A percentile compares a stretch with the other conserved stretches of the same genome.
These are phyloP conservation scores for Caradrina clavipalpis DNA, from an alignment of 2,888 invertebrate genomes.

Conservation along the genomic window DNA sequence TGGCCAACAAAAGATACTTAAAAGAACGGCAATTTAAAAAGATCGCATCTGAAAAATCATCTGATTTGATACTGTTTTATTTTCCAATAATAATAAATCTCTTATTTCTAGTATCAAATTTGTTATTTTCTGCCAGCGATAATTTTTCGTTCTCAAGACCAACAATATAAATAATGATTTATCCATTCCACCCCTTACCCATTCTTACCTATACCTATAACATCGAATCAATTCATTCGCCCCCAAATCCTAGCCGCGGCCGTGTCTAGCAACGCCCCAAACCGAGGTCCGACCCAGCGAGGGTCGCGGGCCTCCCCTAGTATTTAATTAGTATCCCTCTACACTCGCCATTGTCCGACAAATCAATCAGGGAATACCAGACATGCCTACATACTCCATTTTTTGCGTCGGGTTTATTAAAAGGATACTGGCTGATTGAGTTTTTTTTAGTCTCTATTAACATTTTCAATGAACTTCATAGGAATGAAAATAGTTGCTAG, in stretches of 20 bases:
- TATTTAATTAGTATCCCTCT: slow-evolving; percentile 51
- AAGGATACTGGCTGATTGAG: background rate
- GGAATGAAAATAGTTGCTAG: slow-evolving; percentile 19
- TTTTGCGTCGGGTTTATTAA: background rate
- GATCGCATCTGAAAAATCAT: no score
- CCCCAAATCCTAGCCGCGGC: slow-evolving; percentile 23
- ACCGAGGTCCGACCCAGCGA: slow-evolving; percentile 6
- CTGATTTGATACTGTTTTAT: no score
- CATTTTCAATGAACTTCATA: slow-evolving; percentile 39
- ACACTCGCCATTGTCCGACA: slow-evolving; percentile 39
- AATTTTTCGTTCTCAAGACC: no score
- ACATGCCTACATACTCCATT: slow-evolving; percentile 7
- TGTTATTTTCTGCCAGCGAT: no score
- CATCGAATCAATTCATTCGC: slow-evolving; percentile 33
- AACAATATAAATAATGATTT: slow-evolving; percentile 21
- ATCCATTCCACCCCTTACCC: slow-evolving; percentile 17
- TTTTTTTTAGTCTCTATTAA: background rate
- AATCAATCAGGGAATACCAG: slow-evolving; percentile 33
- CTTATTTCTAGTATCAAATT: no score
- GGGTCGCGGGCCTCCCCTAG: slow-evolving; percentile 29
- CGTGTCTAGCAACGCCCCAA: slow-evolving; percentile 50
- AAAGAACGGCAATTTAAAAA: no score
- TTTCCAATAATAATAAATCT: no score
- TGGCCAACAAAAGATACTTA: no score
- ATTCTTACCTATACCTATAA: slow-evolving; percentile 22